phyloP scores from a whole-genome alignment of 35 echinoderm and acorn worm species.

The Ptychodera flava region DNA sequence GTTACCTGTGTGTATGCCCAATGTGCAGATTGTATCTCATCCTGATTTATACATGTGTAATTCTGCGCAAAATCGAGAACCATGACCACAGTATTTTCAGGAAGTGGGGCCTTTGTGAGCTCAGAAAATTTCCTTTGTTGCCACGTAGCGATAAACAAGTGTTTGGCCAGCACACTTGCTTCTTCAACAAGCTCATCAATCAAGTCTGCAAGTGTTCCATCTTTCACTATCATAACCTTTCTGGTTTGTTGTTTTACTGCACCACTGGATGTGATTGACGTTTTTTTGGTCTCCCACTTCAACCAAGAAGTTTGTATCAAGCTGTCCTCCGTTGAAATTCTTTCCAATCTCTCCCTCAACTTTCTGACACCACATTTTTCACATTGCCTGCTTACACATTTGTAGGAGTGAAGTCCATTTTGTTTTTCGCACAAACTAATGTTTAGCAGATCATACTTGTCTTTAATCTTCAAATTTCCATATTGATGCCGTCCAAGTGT shows the following conservation, averaged over 20 bases:
- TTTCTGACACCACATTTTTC: not conserved
- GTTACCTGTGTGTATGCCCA: constrained; percentile 42
- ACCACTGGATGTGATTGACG: not conserved
- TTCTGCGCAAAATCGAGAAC: constrained; percentile 29
- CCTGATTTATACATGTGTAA: constrained; percentile 21
- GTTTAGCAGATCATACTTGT: constrained; percentile 19
- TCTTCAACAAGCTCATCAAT: constrained; percentile 14
- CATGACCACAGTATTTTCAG: constrained; percentile 12
- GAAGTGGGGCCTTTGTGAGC: not conserved
- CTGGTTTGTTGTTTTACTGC: not conserved
- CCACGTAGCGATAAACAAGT: constrained; percentile 5
- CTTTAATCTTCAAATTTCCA: constrained; percentile 8
- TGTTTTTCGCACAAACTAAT: constrained; percentile 18
- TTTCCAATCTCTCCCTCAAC: not conserved
- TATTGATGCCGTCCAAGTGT: not conserved
- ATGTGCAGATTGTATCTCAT: constrained; percentile 38
- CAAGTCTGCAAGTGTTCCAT: not conserved
- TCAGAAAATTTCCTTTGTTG: not conserved
- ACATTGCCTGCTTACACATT: constrained; percentile 15
- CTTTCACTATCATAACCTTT: constrained; percentile 14
- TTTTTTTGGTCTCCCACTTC: not conserved
- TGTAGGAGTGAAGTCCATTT: not conserved
- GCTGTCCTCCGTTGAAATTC: not conserved
- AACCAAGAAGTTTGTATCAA: not conserved
- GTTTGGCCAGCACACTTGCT: constrained; percentile 6